Conservation (phyloP, 2,888 invertebrate species). For the Eudasyphora cyanicolor region DNA sequence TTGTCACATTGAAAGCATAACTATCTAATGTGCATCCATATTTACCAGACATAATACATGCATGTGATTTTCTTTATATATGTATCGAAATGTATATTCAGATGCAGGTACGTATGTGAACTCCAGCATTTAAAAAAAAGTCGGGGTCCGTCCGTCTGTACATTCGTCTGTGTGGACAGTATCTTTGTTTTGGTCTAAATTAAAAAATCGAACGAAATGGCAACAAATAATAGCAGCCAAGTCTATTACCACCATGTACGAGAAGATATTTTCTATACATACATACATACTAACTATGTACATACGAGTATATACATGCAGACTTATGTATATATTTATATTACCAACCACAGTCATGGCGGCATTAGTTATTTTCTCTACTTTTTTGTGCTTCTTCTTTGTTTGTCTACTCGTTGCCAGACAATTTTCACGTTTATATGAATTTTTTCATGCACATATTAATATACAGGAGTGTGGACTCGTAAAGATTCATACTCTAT, state of each 20-base stretch:
- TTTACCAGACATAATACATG: too few relatives aligned
- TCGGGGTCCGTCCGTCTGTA: not conserved
- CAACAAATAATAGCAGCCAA: not conserved
- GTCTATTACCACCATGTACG: not conserved
- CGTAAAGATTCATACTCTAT: not conserved
- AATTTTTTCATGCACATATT: not conserved
- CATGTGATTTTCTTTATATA: not conserved
- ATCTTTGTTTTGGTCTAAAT: constrained; percentile 64
- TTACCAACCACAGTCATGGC: constrained; percentile 4
- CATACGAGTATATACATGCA: not conserved
- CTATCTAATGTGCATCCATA: too few relatives aligned
- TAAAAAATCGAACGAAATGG: constrained; percentile 45
- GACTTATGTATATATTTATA: not conserved
- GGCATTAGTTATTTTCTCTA: constrained; percentile 15
- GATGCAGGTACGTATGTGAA: not conserved
- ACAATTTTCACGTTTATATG: constrained; percentile 59
- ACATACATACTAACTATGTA: not conserved
- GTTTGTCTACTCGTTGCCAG: constrained; percentile 47
- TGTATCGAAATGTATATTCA: not conserved
- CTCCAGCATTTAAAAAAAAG: not conserved
- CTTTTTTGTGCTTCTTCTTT: constrained; percentile 1
- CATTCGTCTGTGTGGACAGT: constrained; percentile 55
- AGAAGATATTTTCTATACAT: not conserved
- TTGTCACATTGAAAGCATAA: too few relatives aligned
- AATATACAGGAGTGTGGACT: not conserved